Base-by-base conservation (phyloP, 2,888 invertebrate species). In the Ectemnius continuus region DNA sequence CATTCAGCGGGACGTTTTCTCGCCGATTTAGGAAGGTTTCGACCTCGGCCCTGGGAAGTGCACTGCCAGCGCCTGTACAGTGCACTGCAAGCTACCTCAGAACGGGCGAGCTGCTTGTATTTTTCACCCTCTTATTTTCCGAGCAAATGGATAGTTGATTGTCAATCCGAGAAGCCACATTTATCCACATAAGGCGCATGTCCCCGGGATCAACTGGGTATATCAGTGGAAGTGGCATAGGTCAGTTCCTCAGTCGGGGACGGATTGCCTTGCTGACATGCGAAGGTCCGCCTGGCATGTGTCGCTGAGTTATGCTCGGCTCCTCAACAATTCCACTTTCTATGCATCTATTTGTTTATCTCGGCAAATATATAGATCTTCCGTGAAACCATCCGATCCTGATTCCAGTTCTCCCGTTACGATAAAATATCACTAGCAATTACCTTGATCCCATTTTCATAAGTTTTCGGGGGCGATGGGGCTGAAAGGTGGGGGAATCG, bases 191-290 rank as follows among this genome's bases (percentile, higher is more conserved):
- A 36, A 36, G 36, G 36, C 36, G 8, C 36, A 36, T 36, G 36
- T 36, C 11, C 36, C 2, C 16, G 52, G 14, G 52, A 52, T 52
- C n/a, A 16, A 16, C 1, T 16, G 52, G 52, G 4, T 16, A 52
- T 52, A 16, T 52, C 52, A 16, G n/a, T 52, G 14, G 52, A 52
- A 52, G 52, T 52, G 52, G 52, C n/a, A 13, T 52, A 52, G 14
- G 52, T 52, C 52, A 14, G 52, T 6, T 52, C 52, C 52, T 16
- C 6, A 16, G 52, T 16, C 14, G 16, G 8, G 1, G 8, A 16
- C 2, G 52, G 52, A 52, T 52, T 52, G 52, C 16, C 14, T 52
- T 14, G 52, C 14, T 16, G 16, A 14, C 16, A 16, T 16, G 16
- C 16, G 52, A 52, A 52, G 5, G 14, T 14, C 52, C 52, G 16